Evolutionary conservation across 2,797 vertebrate species (phyloP).

Genomic region (Gallinago stenura): DNA sequence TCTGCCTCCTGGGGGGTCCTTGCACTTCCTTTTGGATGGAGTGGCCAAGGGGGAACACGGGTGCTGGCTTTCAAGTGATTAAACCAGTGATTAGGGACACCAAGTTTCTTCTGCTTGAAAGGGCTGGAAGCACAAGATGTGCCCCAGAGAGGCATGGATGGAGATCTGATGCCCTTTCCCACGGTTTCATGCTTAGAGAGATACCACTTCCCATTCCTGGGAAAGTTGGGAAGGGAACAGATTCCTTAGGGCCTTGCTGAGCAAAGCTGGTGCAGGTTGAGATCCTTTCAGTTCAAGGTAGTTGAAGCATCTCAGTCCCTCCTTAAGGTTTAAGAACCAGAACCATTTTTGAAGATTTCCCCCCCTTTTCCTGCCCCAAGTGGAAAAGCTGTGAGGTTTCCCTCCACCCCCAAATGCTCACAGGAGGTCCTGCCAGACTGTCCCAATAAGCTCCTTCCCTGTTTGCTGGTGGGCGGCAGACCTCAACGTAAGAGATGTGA

Average conservation of each 20-base stretch:
- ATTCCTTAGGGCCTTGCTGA: neutral
- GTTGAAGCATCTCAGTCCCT: neutral
- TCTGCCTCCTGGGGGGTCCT: neutral
- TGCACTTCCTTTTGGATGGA: neutral
- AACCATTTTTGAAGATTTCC: neutral
- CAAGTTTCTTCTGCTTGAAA: constrained; percentile 8
- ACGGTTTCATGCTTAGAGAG: neutral
- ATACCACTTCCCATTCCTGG: accelerated
- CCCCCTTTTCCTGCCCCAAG: neutral
- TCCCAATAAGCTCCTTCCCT: neutral
- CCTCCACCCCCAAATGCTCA: neutral
- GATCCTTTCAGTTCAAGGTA: neutral
- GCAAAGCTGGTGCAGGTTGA: neutral
- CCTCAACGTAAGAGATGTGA: neutral
- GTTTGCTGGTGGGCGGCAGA: neutral
- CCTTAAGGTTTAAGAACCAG: neutral
- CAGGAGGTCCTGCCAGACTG: neutral
- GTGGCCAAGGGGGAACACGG: accelerated
- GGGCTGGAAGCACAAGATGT: neutral
- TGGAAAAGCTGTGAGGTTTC: neutral
- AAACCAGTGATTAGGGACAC: neutral
- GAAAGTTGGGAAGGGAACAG: neutral
- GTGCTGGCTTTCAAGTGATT: constrained; percentile 10
- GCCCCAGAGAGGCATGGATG: neutral
- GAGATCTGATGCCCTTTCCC: neutral